Conservation (phyloP, 2,113 vertebrate genomes). For the Mobula birostris region DNA sequence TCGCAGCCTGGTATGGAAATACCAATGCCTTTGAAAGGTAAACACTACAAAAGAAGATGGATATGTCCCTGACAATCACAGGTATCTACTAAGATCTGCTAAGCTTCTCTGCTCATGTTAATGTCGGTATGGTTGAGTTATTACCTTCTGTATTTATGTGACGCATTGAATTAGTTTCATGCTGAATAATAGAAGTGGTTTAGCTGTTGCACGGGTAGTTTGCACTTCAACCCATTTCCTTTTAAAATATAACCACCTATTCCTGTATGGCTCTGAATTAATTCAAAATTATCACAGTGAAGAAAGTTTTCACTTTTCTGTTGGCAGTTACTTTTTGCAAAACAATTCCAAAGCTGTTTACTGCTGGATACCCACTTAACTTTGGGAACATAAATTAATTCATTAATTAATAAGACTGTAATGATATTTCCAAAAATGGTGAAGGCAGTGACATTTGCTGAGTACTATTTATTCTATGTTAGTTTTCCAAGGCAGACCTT, state of each 20-base stretch:
- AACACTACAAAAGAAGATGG: no score
- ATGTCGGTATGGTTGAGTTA: conserved; percentile 39
- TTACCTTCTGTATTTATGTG: conserved; percentile 38
- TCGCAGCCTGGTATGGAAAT: no score
- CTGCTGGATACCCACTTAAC: background rate
- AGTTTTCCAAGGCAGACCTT: background rate
- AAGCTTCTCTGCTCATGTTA: conserved; percentile 40
- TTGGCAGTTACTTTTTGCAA: no score
- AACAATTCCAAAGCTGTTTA: background rate
- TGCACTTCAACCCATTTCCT: no score
- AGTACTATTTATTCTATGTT: background rate
- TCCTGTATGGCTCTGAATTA: background rate
- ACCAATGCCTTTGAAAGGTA: no score
- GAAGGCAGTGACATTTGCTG: background rate
- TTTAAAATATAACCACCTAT: background rate
- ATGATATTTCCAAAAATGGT: background rate
- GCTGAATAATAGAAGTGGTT: background rate
- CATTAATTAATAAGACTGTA: background rate
- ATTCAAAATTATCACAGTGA: background rate
- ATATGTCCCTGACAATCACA: no score
- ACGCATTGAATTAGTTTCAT: background rate
- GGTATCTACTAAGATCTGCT: conserved; percentile 49
- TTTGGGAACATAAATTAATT: background rate
- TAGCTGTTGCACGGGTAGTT: background rate
- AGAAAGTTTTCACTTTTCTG: background rate